Evolutionary conservation across 1,140 invertebrate genomes (phyloP).

Genomic region (Bombus vancouverensis): DNA sequence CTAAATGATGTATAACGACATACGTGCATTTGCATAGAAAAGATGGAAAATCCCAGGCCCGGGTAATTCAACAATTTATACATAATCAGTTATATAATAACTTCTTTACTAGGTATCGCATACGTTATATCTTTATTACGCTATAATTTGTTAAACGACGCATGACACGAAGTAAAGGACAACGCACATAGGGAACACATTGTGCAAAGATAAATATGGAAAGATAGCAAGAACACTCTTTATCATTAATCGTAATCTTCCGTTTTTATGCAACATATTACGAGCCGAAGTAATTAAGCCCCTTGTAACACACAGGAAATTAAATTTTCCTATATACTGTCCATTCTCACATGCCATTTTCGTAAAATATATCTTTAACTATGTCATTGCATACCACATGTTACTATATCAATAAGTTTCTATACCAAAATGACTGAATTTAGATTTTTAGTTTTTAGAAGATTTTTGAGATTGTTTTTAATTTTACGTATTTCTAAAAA

Average conservation of each 20-base stretch:
- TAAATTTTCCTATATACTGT: not conserved
- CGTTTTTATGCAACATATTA: not conserved
- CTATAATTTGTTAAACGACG: slow-evolving; percentile 17
- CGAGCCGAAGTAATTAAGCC: not conserved
- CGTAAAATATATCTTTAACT: not conserved
- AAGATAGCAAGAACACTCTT: not conserved
- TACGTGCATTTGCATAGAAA: too few relatives aligned
- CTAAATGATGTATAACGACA: too few relatives aligned
- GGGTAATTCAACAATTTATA: not conserved
- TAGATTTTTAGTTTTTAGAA: too few relatives aligned
- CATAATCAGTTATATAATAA: slow-evolving; percentile 5
- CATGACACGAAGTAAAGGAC: not conserved
- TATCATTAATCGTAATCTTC: slow-evolving; percentile 10
- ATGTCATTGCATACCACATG: too few relatives aligned
- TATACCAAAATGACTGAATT: not conserved
- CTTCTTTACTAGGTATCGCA: not conserved
- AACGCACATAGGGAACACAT: not conserved
- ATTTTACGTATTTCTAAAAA: not conserved
- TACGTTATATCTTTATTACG: not conserved
- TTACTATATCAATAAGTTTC: not conserved
- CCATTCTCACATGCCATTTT: not conserved
- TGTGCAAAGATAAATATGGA: slow-evolving; percentile 2
- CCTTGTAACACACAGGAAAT: slow-evolving; percentile 1
- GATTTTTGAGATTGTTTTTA: not conserved
- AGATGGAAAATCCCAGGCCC: not conserved